phyloP scores from a whole-genome alignment of 2,888 invertebrate species.

The Theodoxus fluviatilis region DNA sequence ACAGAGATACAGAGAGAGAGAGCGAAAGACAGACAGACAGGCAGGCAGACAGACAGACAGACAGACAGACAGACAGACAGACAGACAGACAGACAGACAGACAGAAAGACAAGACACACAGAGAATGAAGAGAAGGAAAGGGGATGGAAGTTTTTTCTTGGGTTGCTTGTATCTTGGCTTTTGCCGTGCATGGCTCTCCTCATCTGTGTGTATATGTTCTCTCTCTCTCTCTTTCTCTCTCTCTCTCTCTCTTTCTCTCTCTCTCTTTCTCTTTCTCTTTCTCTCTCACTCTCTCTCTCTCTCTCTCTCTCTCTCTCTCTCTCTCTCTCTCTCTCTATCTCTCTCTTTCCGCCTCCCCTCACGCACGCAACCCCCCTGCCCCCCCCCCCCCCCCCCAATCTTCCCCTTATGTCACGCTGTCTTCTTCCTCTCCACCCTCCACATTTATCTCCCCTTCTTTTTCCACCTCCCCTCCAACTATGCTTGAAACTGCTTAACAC shows the following conservation, averaged over 20 bases:
- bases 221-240: slow-evolving; percentile 9
- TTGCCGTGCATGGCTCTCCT: not conserved
- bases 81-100: not conserved
- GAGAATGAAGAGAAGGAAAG: no score
- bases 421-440: no score
- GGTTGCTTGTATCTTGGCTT: no score
- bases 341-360: no score
- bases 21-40: not conserved
- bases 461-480: no score
- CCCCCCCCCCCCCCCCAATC: no score
- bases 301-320: slow-evolving; percentile 14
- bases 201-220: not conserved
- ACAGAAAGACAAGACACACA: not conserved
- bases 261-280: not conserved
- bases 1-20: slow-evolving; percentile 10
- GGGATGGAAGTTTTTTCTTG: not conserved
- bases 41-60: not conserved
- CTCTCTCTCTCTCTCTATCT: not conserved
- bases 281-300: slow-evolving; percentile 3
- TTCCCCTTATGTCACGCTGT: no score
- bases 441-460: no score
- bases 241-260: not conserved
- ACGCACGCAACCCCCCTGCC: no score
- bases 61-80: not conserved
- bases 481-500: no score